These are phyloP conservation scores for Calephelis nemesis DNA, from an alignment of 1,140 invertebrate species.

Conservation along the genomic window DNA sequence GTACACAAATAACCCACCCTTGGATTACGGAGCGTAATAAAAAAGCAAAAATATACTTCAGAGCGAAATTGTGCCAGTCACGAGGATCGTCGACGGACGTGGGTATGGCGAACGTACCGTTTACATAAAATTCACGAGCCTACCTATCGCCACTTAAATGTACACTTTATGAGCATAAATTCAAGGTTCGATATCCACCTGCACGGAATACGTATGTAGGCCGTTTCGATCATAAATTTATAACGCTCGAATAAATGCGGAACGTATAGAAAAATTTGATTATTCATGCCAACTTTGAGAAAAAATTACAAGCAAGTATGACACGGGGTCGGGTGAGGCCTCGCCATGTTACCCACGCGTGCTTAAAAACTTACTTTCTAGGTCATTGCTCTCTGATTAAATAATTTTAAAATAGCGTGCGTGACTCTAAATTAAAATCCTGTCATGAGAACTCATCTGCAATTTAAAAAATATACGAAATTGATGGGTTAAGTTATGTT, in stretches of 20 bases:
- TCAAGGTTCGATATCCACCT: slow-evolving; percentile 48
- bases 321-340: slow-evolving; percentile 42
- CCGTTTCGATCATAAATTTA: slow-evolving; percentile 31
- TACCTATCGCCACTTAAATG: slow-evolving; percentile 41
- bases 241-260: slow-evolving; percentile 58
- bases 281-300: slow-evolving; percentile 70
- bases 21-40: slow-evolving; percentile 59
- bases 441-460: slow-evolving; percentile 31
- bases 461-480: slow-evolving; percentile 23
- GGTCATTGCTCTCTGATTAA: slow-evolving; percentile 47
- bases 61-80: slow-evolving; percentile 71
- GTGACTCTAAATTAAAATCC: slow-evolving; percentile 33
- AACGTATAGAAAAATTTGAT: slow-evolving; percentile 73
- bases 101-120: slow-evolving; percentile 42
- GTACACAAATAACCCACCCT: slow-evolving; percentile 30
- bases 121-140: slow-evolving; percentile 62
- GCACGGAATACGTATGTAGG: slow-evolving; percentile 31
- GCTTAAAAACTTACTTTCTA: slow-evolving; percentile 36
- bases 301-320: slow-evolving; percentile 65
- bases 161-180: slow-evolving; percentile 47
- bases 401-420: slow-evolving; percentile 26
- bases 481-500: slow-evolving; percentile 16
- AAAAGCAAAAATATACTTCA: slow-evolving; percentile 66
- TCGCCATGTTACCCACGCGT: slow-evolving; percentile 32
- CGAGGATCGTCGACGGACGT: slow-evolving; percentile 48